Evolutionary conservation across 2,888 invertebrate genomes (phyloP), one percentile per base, ranked within the genome.

Genomic region (Linnaemya vulpina): DNA sequence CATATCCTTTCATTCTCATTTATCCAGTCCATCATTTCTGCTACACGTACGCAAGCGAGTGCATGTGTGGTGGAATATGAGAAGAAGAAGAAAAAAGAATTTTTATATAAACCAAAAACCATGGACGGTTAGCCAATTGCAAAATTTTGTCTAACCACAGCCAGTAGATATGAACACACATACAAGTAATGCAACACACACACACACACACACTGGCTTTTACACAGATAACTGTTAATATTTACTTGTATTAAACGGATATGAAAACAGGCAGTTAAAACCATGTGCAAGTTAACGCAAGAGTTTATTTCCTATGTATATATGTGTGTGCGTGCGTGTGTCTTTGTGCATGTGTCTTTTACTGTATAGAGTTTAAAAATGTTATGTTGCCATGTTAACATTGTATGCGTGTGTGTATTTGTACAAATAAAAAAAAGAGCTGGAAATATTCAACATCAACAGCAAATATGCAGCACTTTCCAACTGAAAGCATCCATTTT

Each of bases 121-220:
- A 73, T 80, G 60, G 67, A 80, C 76, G 84, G 84, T 84, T 80
- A 80, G 84, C 84, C 84, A 84, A 84, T 80, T 80, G 84, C 80
- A 84, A 84, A 79, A 80, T 80, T 84, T 67, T 76, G 79, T 76
- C 80, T 84, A 84, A 84, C 82, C 77, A 71, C 60, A 43, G 74
- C 80, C 80, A 78, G 67, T 84, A 65, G 63, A 74, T 68, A 82
- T 62, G 55, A 17, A 22, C 35, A 58, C 20, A 67, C 75, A 62
- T n/a, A n/a, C n/a, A n/a, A n/a, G n/a, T n/a, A n/a, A n/a, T n/a
- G n/a, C n/a, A n/a, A n/a, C n/a, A 25, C 22, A 49, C 25, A 43
- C 30, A 70, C 11, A n/a, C 20, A 25, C 8, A 3, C 25, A 40
- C 20, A n/a, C 35, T n/a, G 35, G 13, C 20, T 65, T 11, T 30